Conservation (phyloP, 1,140 invertebrate genomes). For the Psix sp. region DNA sequence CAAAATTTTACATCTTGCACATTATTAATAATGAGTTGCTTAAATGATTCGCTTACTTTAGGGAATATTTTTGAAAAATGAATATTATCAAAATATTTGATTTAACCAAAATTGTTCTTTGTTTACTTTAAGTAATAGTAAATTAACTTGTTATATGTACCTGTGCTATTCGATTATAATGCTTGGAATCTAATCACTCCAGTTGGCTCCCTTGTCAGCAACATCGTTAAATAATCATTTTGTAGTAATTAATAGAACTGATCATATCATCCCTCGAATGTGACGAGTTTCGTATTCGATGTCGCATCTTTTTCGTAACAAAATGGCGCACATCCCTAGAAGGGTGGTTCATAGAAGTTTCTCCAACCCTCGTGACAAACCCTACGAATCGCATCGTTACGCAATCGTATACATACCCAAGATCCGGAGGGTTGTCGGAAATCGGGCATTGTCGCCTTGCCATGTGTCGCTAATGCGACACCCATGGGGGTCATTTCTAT, state of each 20-base stretch:
- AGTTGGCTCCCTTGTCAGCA: slow-evolving; percentile 25
- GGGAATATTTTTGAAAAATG: too few species aligned
- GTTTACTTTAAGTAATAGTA: too few species aligned
- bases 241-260: slow-evolving; percentile 57
- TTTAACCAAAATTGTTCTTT: too few species aligned
- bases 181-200: slow-evolving; percentile 10
- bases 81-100: too few species aligned
- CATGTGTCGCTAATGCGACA: slow-evolving; percentile 77
- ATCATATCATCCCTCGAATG: slow-evolving; percentile 53
- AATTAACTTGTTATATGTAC: too few species aligned
- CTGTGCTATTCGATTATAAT: slow-evolving; percentile 27
- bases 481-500: slow-evolving; percentile 77
- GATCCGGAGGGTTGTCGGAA: slow-evolving; percentile 69
- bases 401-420: slow-evolving; percentile 74
- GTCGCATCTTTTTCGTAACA: slow-evolving; percentile 50
- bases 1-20: too few species aligned
- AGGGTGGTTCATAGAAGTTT: slow-evolving; percentile 64
- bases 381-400: slow-evolving; percentile 68
- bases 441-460: slow-evolving; percentile 73
- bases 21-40: too few species aligned
- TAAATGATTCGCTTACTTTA: too few species aligned
- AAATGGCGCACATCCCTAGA: slow-evolving; percentile 67
- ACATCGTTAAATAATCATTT: slow-evolving; percentile 54
- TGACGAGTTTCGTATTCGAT: slow-evolving; percentile 46
- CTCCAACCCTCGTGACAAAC: slow-evolving; percentile 66